phyloP scores from a whole-genome alignment of 1,140 invertebrate genomes.

The Dendrolimus punctatus region DNA sequence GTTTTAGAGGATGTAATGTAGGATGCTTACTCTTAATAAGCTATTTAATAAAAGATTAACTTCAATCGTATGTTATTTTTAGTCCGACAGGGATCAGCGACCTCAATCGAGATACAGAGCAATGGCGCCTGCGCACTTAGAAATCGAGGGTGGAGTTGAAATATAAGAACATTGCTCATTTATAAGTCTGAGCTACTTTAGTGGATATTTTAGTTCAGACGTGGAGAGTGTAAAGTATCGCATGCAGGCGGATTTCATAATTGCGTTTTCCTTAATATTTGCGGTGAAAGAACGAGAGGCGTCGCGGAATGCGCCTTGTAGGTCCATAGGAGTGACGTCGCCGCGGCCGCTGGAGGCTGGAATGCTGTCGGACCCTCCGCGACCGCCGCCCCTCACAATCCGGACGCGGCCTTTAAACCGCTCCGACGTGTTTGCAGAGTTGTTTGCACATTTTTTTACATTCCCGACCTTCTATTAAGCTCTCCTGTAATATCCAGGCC shows the following conservation, averaged over 20 bases:
- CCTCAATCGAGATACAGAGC: too few relatives aligned
- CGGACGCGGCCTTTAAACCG: constrained; percentile 65
- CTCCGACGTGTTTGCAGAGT: constrained; percentile 66
- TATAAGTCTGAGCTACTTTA: too few relatives aligned
- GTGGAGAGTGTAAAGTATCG: not conserved
- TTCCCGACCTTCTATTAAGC: constrained; percentile 59
- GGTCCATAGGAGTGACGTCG: constrained; percentile 48
- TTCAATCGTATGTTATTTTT: too few relatives aligned
- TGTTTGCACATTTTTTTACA: constrained; percentile 70
- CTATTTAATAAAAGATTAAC: too few relatives aligned
- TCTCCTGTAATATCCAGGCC: constrained; percentile 26
- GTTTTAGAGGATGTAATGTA: too few relatives aligned
- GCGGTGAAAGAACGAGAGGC: constrained; percentile 31
- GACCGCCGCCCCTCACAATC: constrained; percentile 59
- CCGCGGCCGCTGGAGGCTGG: constrained; percentile 52
- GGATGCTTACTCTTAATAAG: too few relatives aligned
- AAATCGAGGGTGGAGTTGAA: too few relatives aligned
- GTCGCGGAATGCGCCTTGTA: constrained; percentile 42
- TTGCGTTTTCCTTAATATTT: constrained; percentile 38
- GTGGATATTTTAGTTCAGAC: too few relatives aligned
- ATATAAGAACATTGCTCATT: too few relatives aligned
- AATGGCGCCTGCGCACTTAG: too few relatives aligned
- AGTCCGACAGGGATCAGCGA: too few relatives aligned
- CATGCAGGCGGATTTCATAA: constrained; percentile 4
- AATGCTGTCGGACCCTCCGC: constrained; percentile 59